Evolutionary conservation across 1,140 invertebrate species (phyloP).

Genomic region (Drosophila kanapiae): DNA sequence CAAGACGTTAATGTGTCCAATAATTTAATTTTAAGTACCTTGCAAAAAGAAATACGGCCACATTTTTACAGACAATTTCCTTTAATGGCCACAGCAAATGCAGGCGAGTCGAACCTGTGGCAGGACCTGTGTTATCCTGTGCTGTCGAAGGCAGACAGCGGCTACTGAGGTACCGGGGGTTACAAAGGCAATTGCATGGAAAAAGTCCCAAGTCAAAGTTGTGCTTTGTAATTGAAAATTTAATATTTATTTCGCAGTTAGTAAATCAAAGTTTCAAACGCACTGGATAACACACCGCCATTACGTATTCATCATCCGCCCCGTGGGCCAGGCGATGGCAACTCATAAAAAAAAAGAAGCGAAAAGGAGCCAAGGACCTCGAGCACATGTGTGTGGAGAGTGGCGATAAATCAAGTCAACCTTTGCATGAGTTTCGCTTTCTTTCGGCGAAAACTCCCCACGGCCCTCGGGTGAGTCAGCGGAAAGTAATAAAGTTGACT

Average conservation of each 20-base stretch:
- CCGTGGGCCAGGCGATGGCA: conserved; percentile 29
- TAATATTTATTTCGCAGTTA: conserved; percentile 84
- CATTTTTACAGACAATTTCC: conserved; percentile 84
- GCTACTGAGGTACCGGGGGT: background rate
- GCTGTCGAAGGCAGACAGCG: conserved; percentile 47
- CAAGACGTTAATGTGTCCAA: conserved; percentile 84
- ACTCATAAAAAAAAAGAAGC: conserved; percentile 52
- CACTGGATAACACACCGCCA: conserved; percentile 71
- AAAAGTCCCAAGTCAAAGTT: conserved; percentile 69
- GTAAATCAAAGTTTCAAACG: conserved; percentile 80
- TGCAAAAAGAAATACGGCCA: conserved; percentile 83
- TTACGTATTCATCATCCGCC: conserved; percentile 82
- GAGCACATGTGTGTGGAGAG: conserved; percentile 57
- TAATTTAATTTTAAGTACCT: conserved; percentile 84
- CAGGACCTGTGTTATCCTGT: conserved; percentile 32
- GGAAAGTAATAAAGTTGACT: conserved; percentile 76
- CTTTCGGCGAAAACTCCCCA: conserved; percentile 19
- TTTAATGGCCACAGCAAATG: conserved; percentile 69
- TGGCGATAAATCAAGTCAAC: conserved; percentile 77
- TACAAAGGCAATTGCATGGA: conserved; percentile 76
- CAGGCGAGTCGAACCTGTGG: conserved; percentile 42
- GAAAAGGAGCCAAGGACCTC: conserved; percentile 22
- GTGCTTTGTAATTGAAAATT: conserved; percentile 75
- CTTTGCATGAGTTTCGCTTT: conserved; percentile 78
- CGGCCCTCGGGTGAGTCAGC: conserved; percentile 63